phyloP scores from a whole-genome alignment of 2,888 invertebrate genomes.

The Cryptocephalus moraei region DNA sequence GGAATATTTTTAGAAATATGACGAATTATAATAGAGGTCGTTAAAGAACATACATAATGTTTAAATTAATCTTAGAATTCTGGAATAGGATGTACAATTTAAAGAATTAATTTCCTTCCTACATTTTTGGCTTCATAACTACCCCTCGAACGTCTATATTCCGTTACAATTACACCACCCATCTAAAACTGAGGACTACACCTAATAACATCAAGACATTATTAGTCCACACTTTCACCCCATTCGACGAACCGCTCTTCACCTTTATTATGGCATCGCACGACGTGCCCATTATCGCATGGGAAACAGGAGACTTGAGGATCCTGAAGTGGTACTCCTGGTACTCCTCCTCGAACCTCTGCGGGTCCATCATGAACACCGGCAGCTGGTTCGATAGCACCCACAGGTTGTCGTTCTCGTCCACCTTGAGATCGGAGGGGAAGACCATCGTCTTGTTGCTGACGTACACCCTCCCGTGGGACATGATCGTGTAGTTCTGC shows the following conservation, averaged over 20 bases:
- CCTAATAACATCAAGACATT: no score
- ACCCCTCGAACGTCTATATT: no score
- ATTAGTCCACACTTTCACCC: no score
- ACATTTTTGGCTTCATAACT: no score
- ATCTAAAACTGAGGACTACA: no score
- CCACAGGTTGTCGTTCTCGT: slow-evolving; percentile 60
- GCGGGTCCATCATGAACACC: slow-evolving; percentile 54
- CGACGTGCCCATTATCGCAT: slow-evolving; percentile 61
- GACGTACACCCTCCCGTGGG: slow-evolving; percentile 63
- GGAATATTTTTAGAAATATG: no score
- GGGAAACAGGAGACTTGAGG: slow-evolving; percentile 54
- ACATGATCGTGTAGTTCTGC: slow-evolving; percentile 54
- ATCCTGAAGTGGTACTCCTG: slow-evolving; percentile 62
- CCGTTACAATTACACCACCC: no score
- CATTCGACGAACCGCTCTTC: slow-evolving; percentile 3
- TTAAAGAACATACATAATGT: no score
- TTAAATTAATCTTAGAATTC: no score
- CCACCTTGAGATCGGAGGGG: slow-evolving; percentile 67
- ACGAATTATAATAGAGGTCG: no score
- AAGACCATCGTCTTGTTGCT: slow-evolving; percentile 63
- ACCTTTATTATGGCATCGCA: slow-evolving; percentile 49
- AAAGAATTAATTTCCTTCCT: no score
- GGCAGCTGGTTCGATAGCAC: slow-evolving; percentile 64
- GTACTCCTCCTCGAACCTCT: slow-evolving; percentile 49
- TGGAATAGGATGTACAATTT: no score